phyloP scores from a whole-genome alignment of 2,888 invertebrate species.

The Ditylenchus weischeri region DNA sequence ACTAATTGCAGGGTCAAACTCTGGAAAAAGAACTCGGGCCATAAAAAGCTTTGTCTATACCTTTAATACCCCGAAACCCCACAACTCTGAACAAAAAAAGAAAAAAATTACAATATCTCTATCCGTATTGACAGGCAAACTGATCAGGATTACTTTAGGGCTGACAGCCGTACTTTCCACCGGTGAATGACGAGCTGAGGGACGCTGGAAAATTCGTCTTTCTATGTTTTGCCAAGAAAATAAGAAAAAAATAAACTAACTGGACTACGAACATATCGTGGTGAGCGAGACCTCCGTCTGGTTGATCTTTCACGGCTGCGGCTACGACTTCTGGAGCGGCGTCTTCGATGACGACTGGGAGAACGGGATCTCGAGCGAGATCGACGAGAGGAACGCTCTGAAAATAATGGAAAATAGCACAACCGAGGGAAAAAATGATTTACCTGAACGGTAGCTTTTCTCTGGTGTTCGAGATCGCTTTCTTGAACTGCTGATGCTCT shows the following conservation, averaged over 20 bases:
- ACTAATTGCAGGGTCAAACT: too few relatives aligned
- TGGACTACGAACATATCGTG: not conserved
- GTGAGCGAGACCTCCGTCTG: not conserved
- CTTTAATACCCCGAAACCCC: too few relatives aligned
- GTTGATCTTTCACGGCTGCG: slow-evolving; percentile 11
- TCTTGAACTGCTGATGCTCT: not conserved
- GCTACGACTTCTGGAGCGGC: slow-evolving; percentile 15
- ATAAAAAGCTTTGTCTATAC: too few relatives aligned
- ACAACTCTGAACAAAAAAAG: not conserved
- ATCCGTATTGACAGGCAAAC: slow-evolving; percentile 28
- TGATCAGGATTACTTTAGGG: slow-evolving; percentile 30
- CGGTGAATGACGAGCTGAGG: slow-evolving; percentile 21
- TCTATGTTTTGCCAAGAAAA: not conserved
- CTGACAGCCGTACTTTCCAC: slow-evolving; percentile 13
- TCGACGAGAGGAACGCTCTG: slow-evolving; percentile 16
- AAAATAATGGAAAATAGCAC: not conserved
- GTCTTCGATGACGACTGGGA: slow-evolving; percentile 13
- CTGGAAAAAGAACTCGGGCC: too few relatives aligned
- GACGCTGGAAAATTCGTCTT: not conserved
- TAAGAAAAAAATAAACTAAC: not conserved
- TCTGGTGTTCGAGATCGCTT: slow-evolving; percentile 7
- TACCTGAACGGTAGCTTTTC: not conserved
- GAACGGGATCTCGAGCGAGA: slow-evolving; percentile 11
- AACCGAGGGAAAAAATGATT: not conserved
- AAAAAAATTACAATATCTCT: slow-evolving; percentile 28